Percentiles rank a stretch among this genome's conserved stretches.
These are phyloP conservation scores for Lates calcarifer DNA, from an alignment of 2,113 vertebrate species.

Conservation along the genomic window DNA sequence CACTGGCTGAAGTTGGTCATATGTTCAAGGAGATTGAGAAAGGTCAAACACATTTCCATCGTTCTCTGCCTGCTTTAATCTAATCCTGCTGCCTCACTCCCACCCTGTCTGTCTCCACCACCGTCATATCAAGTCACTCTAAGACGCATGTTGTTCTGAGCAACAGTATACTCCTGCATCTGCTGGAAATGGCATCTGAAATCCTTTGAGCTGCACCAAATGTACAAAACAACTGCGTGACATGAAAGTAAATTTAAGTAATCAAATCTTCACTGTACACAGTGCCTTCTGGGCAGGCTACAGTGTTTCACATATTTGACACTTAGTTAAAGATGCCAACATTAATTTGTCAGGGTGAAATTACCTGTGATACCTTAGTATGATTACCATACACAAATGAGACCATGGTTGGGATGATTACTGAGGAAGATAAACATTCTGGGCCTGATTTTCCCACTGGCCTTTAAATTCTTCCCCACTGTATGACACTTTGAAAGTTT, in stretches of 20 bases:
- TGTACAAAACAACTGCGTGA: background rate
- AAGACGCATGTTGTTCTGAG: background rate
- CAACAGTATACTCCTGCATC: background rate
- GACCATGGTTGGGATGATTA: background rate
- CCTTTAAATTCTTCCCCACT: background rate
- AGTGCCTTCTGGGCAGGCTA: background rate
- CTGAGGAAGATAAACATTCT: slow-evolving; percentile 6
- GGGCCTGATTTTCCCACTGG: background rate
- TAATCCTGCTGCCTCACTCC: slow-evolving; percentile 46
- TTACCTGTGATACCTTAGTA: slow-evolving; percentile 16
- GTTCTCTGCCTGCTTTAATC: slow-evolving; percentile 63
- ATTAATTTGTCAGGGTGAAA: slow-evolving; percentile 27
- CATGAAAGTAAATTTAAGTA: background rate
- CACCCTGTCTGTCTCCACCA: slow-evolving; percentile 51
- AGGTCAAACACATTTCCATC: slow-evolving; percentile 68
- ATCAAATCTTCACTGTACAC: background rate
- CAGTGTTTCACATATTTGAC: slow-evolving; percentile 8
- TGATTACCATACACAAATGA: slow-evolving; percentile 2
- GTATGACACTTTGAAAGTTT: background rate
- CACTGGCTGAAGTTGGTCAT: slow-evolving; percentile 31
- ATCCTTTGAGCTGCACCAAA: background rate
- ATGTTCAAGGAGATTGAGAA: slow-evolving; percentile 50
- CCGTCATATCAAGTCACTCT: slow-evolving; percentile 19
- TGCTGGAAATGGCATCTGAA: background rate
- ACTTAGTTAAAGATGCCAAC: slow-evolving; percentile 37